Evolutionary conservation across 2,797 vertebrate genomes (phyloP).

Genomic region (Propithecus deckenii): DNA sequence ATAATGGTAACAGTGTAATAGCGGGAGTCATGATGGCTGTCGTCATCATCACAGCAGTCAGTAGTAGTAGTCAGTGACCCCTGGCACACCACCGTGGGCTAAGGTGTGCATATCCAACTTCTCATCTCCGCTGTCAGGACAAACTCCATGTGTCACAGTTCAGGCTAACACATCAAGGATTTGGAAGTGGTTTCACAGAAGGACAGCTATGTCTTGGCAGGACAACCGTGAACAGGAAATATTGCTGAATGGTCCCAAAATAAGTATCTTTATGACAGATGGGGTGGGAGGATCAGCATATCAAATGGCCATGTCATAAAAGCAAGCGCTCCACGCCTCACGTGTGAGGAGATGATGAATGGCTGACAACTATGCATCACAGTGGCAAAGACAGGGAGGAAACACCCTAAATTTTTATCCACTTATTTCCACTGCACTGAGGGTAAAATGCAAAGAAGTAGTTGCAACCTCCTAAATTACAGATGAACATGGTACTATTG

Average conservation of each 20-base stretch:
- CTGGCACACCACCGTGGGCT: accelerated
- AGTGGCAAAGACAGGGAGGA: not conserved
- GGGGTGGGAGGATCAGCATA: slow-evolving; percentile 47
- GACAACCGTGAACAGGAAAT: slow-evolving; percentile 61
- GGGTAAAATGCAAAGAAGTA: not conserved
- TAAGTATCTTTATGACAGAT: slow-evolving; percentile 61
- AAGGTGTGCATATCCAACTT: not conserved
- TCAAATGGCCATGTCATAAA: slow-evolving; percentile 70
- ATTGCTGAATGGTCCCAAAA: slow-evolving; percentile 61
- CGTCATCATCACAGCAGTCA: not conserved
- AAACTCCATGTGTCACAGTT: not conserved
- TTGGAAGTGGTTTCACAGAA: slow-evolving; percentile 5
- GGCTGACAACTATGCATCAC: slow-evolving; percentile 56
- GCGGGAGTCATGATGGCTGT: not conserved
- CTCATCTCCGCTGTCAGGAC: not conserved
- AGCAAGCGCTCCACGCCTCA: slow-evolving; percentile 56
- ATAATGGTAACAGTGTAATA: accelerated
- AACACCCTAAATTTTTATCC: slow-evolving; percentile 9
- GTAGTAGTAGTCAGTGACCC: not conserved
- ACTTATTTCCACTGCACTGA: not conserved
- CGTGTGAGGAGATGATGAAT: slow-evolving; percentile 72
- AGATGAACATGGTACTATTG: not conserved
- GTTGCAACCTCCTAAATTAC: not conserved
- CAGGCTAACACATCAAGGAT: slow-evolving; percentile 59
- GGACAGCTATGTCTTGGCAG: slow-evolving; percentile 52